Evolutionary conservation across 2,888 invertebrate species (phyloP).

Genomic region (Acrobasis suavella): DNA sequence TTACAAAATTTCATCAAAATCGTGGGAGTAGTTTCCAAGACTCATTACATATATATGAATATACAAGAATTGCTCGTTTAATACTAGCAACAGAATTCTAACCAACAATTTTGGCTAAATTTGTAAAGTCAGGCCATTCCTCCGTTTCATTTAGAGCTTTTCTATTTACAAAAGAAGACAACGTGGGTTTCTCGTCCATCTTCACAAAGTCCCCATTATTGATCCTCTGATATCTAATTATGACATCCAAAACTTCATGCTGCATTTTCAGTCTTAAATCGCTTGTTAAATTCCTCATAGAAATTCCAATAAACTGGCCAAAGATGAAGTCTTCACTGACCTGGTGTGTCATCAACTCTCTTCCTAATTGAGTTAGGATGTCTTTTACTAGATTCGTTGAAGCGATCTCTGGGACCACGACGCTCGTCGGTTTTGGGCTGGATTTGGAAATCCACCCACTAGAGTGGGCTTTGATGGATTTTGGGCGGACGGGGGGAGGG

Average conservation of each 20-base stretch:
- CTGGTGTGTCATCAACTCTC: slow-evolving; percentile 60
- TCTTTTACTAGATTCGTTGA: slow-evolving; percentile 58
- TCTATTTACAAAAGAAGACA: slow-evolving; percentile 38
- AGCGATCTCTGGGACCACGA: slow-evolving; percentile 33
- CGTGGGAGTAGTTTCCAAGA: too few relatives aligned
- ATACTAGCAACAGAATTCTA: slow-evolving; percentile 28
- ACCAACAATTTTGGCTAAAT: slow-evolving; percentile 69
- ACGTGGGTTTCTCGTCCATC: slow-evolving; percentile 24
- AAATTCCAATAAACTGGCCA: slow-evolving; percentile 68
- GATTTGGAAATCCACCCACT: too few relatives aligned
- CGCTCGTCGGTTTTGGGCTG: slow-evolving; percentile 31
- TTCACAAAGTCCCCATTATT: slow-evolving; percentile 37
- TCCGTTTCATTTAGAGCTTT: slow-evolving; percentile 61
- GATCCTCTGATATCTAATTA: slow-evolving; percentile 55
- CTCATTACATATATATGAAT: too few relatives aligned
- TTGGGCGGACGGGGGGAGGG: slow-evolving; percentile 63
- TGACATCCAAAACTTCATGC: slow-evolving; percentile 67
- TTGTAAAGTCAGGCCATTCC: slow-evolving; percentile 72
- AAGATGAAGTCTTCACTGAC: slow-evolving; percentile 74
- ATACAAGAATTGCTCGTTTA: too few relatives aligned
- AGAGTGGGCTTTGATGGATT: slow-evolving; percentile 57
- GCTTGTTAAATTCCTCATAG: slow-evolving; percentile 63
- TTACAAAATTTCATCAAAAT: too few relatives aligned
- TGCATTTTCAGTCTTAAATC: slow-evolving; percentile 62
- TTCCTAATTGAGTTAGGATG: slow-evolving; percentile 57